A percentile compares a stretch with the other conserved stretches of the same genome.
These are phyloP conservation scores for Vanessa cardui DNA, from an alignment of 2,888 invertebrate genomes.

Conservation along the genomic window DNA sequence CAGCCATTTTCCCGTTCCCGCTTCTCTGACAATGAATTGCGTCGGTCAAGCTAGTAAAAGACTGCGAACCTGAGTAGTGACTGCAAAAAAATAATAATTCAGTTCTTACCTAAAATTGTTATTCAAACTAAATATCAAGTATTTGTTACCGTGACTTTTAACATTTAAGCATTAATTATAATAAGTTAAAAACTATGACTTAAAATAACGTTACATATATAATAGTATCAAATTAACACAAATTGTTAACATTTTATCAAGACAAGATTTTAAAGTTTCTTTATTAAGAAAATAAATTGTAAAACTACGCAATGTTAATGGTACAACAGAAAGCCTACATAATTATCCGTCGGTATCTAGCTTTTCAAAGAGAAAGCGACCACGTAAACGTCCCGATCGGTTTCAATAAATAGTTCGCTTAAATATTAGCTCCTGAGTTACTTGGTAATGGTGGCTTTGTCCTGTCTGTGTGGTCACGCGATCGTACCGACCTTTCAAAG, in stretches of 20 bases:
- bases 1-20: constrained; percentile 41
- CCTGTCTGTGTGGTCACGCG: constrained; percentile 38
- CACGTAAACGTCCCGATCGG: constrained; percentile 39
- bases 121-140: not conserved
- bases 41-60: constrained; percentile 39
- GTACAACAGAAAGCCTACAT: constrained; percentile 34
- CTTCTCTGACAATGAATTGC: constrained; percentile 42
- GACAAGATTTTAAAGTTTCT: too few species aligned
- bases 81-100: constrained; percentile 17
- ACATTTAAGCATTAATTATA: too few species aligned
- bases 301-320: constrained; percentile 10
- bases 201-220: too few species aligned
- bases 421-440: constrained; percentile 41
- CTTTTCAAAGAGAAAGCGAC: constrained; percentile 43
- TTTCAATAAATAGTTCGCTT: constrained; percentile 43
- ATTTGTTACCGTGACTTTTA: too few species aligned
- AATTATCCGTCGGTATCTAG: constrained; percentile 38
- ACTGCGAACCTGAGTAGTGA: constrained; percentile 30
- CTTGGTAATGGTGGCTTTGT: constrained; percentile 38
- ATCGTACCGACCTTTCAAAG: constrained; percentile 32
- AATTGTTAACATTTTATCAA: too few species aligned
- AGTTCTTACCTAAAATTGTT: not conserved
- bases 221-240: too few species aligned
- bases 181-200: too few species aligned
- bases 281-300: not conserved